Base-by-base conservation (phyloP, 2,797 vertebrate genomes). In the Sebastes taczanowskii region DNA sequence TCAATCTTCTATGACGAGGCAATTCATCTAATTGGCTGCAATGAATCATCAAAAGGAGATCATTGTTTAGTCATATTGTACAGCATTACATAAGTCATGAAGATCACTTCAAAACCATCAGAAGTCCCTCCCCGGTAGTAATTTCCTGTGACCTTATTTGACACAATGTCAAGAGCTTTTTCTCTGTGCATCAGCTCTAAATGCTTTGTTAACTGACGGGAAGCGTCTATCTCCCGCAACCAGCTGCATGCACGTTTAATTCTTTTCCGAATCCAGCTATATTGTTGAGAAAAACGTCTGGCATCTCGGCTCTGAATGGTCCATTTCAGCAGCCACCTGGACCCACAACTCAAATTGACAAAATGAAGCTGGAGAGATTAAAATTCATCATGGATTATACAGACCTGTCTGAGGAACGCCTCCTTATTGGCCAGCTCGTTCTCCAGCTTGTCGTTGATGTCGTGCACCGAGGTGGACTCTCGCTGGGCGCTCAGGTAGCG, bases 371-470 rank as follows among this genome's bases (percentile, higher is more conserved):
- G 14, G 30, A 22, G 8, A 29, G 4, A 46, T 46, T 46, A 42
- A n/a, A 14, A 16, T 2, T 34, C 9, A 4, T 22, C 3, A 18
- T n/a, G 2, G 68, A 11, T 58, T 11, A 30, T 18, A 94, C 94
- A 29, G 69, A 99, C 98, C 98, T 99, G 99, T 85, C 98, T 96
- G 65, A 99, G 96, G 92, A 99, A 97, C 42, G 98, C 99, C 86
- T 99, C 98, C 90, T 99, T 99, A 91, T 99, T 99, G 85, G 97
- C 99, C 86, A 99, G 76, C 82, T 99, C 98, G 35, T 99, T 99
- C 96, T 99, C 98, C 88, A 99, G 95, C 71, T 99, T 99, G 92
- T 99, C 99, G 0, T 98, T 99, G 97, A 99, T 99, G 94, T 99
- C 99, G 25, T 99, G 99, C 78, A 99, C 97, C 27, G 99, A 99